Conservation (phyloP, 2,113 vertebrate genomes). For the Sylvia atricapilla region DNA sequence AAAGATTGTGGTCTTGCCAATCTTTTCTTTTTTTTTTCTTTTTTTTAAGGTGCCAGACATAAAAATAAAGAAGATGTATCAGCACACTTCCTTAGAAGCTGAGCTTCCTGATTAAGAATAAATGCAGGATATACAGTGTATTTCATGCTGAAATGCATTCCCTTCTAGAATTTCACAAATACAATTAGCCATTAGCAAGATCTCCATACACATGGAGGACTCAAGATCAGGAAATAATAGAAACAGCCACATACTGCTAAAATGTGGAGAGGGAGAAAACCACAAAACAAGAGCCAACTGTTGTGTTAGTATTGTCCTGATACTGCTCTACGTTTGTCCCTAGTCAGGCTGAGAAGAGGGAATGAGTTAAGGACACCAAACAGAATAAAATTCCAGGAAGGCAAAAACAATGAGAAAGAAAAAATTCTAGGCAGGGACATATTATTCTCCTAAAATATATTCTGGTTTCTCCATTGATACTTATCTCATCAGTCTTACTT, state of each 20-base stretch:
- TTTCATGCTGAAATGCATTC: neutral
- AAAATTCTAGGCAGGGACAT: neutral
- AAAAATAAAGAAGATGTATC: conserved; percentile 33
- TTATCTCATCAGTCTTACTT: neutral
- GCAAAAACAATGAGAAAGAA: neutral
- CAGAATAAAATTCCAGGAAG: neutral
- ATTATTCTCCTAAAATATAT: neutral
- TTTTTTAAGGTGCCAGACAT: neutral
- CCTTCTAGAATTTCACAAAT: neutral
- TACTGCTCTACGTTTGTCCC: neutral
- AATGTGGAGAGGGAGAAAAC: neutral
- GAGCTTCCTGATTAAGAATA: conserved; percentile 35
- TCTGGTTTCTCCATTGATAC: neutral
- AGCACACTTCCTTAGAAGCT: neutral
- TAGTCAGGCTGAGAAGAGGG: neutral
- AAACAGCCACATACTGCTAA: neutral
- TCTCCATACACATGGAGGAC: neutral
- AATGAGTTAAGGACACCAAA: neutral
- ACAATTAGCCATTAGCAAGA: conserved; percentile 11
- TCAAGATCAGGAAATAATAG: neutral
- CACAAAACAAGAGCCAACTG: neutral
- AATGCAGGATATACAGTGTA: neutral
- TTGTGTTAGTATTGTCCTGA: neutral
- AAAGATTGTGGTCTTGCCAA: neutral
- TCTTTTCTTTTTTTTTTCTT: neutral